phyloP scores from a whole-genome alignment of 1,140 invertebrate genomes.

The Pseudomyrmex concolor region DNA sequence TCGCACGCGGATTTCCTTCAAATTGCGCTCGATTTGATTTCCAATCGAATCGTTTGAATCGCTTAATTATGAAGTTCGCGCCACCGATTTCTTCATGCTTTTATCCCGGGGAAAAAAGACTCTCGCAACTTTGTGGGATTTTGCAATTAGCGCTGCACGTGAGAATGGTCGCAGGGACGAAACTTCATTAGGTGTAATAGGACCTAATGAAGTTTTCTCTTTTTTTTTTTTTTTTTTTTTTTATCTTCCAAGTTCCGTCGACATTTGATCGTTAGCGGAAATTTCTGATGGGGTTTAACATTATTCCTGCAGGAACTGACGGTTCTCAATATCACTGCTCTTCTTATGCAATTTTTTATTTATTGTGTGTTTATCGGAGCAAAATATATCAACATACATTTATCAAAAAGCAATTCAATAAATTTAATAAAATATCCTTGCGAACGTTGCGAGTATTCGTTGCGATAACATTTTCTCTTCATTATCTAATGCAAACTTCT shows the following conservation, averaged over 20 bases:
- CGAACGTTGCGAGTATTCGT: conserved; percentile 11
- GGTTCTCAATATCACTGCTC: neutral
- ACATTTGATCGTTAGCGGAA: conserved; percentile 2
- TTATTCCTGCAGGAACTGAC: neutral
- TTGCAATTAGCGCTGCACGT: conserved; percentile 14
- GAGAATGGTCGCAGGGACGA: neutral
- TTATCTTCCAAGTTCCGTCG: neutral
- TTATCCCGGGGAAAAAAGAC: neutral
- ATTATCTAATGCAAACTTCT: neutral
- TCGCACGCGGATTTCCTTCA: neutral
- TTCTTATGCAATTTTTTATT: no score
- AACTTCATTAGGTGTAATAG: conserved; percentile 12
- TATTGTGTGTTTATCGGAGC: no score
- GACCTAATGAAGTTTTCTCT: neutral
- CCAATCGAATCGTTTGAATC: neutral
- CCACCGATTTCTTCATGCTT: neutral
- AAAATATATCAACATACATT: neutral
- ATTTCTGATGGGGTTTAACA: conserved; percentile 18
- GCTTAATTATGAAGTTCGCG: conserved; percentile 16
- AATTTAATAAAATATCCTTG: neutral
- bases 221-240: neutral
- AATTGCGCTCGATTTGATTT: neutral
- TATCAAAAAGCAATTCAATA: neutral
- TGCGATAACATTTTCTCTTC: neutral
- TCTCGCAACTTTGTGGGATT: neutral